phyloP scores from a whole-genome alignment of 1,140 invertebrate genomes.

The Trichoplusia ni region DNA sequence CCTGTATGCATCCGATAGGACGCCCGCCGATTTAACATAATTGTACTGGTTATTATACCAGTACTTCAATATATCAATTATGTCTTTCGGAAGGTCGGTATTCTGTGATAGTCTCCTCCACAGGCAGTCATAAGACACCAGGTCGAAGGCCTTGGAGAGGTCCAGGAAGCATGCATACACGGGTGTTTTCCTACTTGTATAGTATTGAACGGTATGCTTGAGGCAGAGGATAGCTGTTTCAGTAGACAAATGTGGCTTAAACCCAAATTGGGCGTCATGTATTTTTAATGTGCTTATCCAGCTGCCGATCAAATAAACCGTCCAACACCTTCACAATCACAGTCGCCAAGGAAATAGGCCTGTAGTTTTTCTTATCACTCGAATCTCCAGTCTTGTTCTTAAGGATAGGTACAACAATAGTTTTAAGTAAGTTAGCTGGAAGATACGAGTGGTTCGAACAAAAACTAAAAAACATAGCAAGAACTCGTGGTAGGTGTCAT shows the following conservation, averaged over 20 bases:
- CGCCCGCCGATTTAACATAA: too few relatives aligned
- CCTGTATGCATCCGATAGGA: too few relatives aligned
- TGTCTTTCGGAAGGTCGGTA: too few relatives aligned
- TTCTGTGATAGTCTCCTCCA: too few relatives aligned
- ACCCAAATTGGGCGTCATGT: conserved; percentile 27
- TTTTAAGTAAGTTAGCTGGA: conserved; percentile 10
- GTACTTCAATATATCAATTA: too few relatives aligned
- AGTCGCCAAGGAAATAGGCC: conserved; percentile 24
- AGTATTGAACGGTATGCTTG: conserved; percentile 26
- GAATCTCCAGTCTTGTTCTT: conserved; percentile 15
- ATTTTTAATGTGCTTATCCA: neutral
- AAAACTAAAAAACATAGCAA: too few relatives aligned
- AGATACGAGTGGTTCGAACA: conserved; percentile 7
- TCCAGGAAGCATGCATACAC: too few relatives aligned
- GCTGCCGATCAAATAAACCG: conserved; percentile 2
- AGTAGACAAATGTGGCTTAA: conserved; percentile 15
- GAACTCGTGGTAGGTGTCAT: too few relatives aligned
- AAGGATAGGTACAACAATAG: conserved; percentile 18
- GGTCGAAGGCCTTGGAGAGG: too few relatives aligned
- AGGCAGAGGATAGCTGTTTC: conserved; percentile 23
- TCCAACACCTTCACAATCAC: conserved; percentile 17
- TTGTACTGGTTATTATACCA: too few relatives aligned
- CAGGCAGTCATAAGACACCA: too few relatives aligned
- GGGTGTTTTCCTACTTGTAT: conserved; percentile 10
- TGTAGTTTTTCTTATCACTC: too few relatives aligned